phyloP scores from a whole-genome alignment of 1,140 invertebrate genomes.

The Anastrepha ludens region DNA sequence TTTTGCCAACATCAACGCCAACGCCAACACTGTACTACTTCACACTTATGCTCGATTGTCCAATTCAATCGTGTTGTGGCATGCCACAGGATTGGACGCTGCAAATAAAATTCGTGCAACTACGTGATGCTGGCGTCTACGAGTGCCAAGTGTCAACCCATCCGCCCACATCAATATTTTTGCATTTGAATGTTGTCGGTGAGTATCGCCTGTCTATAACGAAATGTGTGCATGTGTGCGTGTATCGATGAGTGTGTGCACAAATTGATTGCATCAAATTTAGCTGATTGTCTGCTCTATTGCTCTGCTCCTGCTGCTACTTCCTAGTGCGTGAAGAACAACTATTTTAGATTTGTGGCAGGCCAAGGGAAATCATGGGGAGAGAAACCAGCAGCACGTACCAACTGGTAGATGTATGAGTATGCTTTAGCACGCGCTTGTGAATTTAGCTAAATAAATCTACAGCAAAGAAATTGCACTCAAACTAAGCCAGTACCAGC shows the following conservation, averaged over 20 bases:
- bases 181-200: slow-evolving; percentile 89
- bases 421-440: background rate
- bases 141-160: slow-evolving; percentile 93
- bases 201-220: slow-evolving; percentile 74
- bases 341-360: background rate
- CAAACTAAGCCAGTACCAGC: too few species aligned
- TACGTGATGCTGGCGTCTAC: slow-evolving; percentile 86
- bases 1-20: background rate
- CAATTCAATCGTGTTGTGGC: slow-evolving; percentile 29
- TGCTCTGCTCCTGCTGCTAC: background rate
- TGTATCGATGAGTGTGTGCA: background rate
- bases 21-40: background rate
- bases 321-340: background rate
- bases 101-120: slow-evolving; percentile 88
- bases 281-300: slow-evolving; percentile 15
- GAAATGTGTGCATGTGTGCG: background rate
- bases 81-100: slow-evolving; percentile 86
- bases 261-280: slow-evolving; percentile 37
- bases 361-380: background rate
- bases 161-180: slow-evolving; percentile 89
- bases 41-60: background rate
- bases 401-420: background rate
- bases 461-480: background rate
- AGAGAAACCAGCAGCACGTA: background rate
- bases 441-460: background rate